A percentile compares a stretch with the other conserved stretches of the same genome.
Evolutionary conservation across 1,140 invertebrate genomes (phyloP).

Genomic region (Platyura marginata): DNA sequence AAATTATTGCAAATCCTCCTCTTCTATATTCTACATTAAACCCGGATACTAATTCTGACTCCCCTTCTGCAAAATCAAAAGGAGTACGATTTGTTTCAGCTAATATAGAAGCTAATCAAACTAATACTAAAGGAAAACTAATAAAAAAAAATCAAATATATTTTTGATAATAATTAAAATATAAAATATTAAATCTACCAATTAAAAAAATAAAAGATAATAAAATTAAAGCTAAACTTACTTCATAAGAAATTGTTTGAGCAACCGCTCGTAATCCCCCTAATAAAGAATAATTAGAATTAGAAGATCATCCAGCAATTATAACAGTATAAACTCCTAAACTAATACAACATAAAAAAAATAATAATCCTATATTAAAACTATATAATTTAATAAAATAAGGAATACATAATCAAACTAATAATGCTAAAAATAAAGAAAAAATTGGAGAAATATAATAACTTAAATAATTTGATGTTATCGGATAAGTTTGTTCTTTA

Average conservation of each 20-base stretch:
- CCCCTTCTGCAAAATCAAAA: constrained; percentile 60
- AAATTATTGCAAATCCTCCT: constrained; percentile 48
- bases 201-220: constrained; percentile 28
- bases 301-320: constrained; percentile 39
- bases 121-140: constrained; percentile 28
- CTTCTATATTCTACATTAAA: constrained; percentile 57
- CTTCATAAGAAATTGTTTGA: constrained; percentile 51
- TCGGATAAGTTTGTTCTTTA: constrained; percentile 32
- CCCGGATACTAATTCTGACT: constrained; percentile 54
- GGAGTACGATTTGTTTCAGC: constrained; percentile 53
- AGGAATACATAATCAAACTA: constrained; percentile 31
- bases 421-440: constrained; percentile 31
- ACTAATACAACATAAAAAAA: constrained; percentile 32
- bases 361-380: constrained; percentile 25
- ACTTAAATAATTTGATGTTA: constrained; percentile 27
- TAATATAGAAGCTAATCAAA: constrained; percentile 36
- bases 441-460: constrained; percentile 37
- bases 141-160: constrained; percentile 29
- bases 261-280: constrained; percentile 37
- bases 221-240: constrained; percentile 35
- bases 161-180: constrained; percentile 22
- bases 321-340: constrained; percentile 36
- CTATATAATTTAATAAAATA: constrained; percentile 21
- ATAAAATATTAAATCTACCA: constrained; percentile 18
- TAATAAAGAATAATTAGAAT: constrained; percentile 45